phyloP scores from a whole-genome alignment of 2,888 invertebrate species.

The Gastracanthus pulcherrimus region DNA sequence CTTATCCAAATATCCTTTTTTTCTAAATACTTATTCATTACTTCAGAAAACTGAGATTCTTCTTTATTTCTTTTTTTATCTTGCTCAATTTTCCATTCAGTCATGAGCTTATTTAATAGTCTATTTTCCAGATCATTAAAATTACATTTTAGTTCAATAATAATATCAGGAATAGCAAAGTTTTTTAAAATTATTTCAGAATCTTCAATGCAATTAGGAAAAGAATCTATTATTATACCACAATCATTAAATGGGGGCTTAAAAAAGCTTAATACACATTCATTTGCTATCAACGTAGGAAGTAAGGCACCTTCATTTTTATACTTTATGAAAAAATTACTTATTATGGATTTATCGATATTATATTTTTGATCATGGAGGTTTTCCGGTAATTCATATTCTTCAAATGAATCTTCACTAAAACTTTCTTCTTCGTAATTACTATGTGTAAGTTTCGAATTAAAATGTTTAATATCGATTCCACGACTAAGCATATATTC shows the following conservation, averaged over 20 bases:
- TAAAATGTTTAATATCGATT: constrained; percentile 36
- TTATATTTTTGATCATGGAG: constrained; percentile 57
- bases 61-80: constrained; percentile 61
- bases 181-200: constrained; percentile 79
- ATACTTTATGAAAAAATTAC: constrained; percentile 78
- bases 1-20: constrained; percentile 57
- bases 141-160: constrained; percentile 78
- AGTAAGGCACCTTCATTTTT: constrained; percentile 79
- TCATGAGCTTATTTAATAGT: constrained; percentile 73
- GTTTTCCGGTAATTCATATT: constrained; percentile 59
- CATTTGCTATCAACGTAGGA: constrained; percentile 76
- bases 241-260: constrained; percentile 77
- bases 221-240: constrained; percentile 82
- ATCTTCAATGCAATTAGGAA: constrained; percentile 81
- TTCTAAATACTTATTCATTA: constrained; percentile 52
- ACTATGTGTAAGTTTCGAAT: constrained; percentile 8
- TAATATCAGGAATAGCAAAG: constrained; percentile 81
- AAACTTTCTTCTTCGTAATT: constrained; percentile 55
- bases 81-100: constrained; percentile 74
- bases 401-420: constrained; percentile 43
- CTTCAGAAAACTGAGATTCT: constrained; percentile 76
- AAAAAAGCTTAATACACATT: constrained; percentile 77
- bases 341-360: constrained; percentile 53
- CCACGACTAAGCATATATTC: constrained; percentile 54
- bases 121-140: constrained; percentile 69